Percentiles rank a stretch among this genome's conserved stretches.
phyloP scores from a whole-genome alignment of 2,797 vertebrate genomes.

The Fistularia commersonii region DNA sequence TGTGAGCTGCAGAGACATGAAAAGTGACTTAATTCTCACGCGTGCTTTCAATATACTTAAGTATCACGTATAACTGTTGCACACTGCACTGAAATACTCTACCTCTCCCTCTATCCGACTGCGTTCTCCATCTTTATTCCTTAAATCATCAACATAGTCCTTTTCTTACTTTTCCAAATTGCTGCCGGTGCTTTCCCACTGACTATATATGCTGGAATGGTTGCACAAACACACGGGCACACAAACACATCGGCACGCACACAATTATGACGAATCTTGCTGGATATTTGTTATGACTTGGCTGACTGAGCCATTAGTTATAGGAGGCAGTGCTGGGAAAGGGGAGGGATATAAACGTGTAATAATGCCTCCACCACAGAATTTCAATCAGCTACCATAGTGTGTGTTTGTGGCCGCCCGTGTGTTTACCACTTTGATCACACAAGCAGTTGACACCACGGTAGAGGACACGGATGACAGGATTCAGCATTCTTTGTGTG shows the following conservation, averaged over 20 bases:
- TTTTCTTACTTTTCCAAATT: slow-evolving; percentile 38
- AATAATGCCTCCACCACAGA: slow-evolving; percentile 69
- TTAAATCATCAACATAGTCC: slow-evolving; percentile 1
- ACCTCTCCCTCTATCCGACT: slow-evolving; percentile 4
- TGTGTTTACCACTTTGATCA: slow-evolving; percentile 34
- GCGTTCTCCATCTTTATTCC: slow-evolving; percentile 16
- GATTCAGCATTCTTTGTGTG: slow-evolving; percentile 37
- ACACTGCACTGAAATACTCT: background rate
- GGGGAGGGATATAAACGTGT: slow-evolving; percentile 71
- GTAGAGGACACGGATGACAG: slow-evolving; percentile 51
- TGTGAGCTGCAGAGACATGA: background rate
- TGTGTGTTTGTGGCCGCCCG: slow-evolving; percentile 13
- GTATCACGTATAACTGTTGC: background rate
- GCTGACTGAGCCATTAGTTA: slow-evolving; percentile 79
- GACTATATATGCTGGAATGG: slow-evolving; percentile 34
- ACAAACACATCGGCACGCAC: slow-evolving; percentile 26
- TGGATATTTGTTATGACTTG: slow-evolving; percentile 80
- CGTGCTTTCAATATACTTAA: background rate
- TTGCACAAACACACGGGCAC: slow-evolving; percentile 36
- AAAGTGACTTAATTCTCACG: background rate
- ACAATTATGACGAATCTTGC: slow-evolving; percentile 76
- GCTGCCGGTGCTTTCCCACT: slow-evolving; percentile 38
- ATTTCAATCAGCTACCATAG: slow-evolving; percentile 74
- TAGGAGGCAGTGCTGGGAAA: slow-evolving; percentile 70
- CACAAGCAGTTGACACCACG: slow-evolving; percentile 49